phyloP scores from a whole-genome alignment of 2,797 vertebrate species.

The Alauda arvensis region DNA sequence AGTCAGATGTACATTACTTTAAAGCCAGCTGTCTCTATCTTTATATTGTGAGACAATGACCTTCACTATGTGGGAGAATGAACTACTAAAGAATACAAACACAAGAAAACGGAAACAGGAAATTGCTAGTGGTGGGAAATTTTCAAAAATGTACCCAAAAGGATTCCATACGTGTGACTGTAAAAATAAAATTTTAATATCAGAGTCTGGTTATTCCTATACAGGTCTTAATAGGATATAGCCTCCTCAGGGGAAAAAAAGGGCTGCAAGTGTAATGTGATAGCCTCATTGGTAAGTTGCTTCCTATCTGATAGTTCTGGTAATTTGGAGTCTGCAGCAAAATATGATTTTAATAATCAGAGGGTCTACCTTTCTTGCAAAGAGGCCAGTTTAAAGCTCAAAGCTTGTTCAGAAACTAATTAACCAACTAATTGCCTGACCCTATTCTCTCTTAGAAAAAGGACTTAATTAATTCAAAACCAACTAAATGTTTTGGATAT shows the following conservation, averaged over 20 bases:
- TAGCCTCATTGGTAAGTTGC: background rate
- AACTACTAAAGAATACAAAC: slow-evolving; percentile 51
- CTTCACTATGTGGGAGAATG: slow-evolving; percentile 58
- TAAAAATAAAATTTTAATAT: slow-evolving; percentile 33
- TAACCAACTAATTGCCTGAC: background rate
- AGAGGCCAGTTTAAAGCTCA: background rate
- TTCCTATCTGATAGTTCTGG: background rate
- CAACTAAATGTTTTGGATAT: background rate
- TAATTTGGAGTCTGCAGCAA: background rate
- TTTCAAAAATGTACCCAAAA: slow-evolving; percentile 32
- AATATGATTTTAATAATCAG: background rate
- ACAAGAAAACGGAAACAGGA: slow-evolving; percentile 51
- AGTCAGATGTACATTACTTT: slow-evolving; percentile 53
- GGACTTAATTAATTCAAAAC: background rate
- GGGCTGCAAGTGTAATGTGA: background rate
- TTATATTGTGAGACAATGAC: slow-evolving; percentile 58
- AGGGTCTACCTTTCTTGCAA: background rate
- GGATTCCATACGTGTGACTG: background rate
- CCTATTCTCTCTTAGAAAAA: background rate
- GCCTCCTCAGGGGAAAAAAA: background rate
- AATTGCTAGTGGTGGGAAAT: slow-evolving; percentile 53
- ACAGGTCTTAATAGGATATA: background rate
- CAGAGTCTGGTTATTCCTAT: background rate
- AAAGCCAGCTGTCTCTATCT: slow-evolving; percentile 57
- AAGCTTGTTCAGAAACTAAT: background rate